Conservation (phyloP, 2,797 vertebrate genomes). For the Hypotaenidia okinawae region DNA sequence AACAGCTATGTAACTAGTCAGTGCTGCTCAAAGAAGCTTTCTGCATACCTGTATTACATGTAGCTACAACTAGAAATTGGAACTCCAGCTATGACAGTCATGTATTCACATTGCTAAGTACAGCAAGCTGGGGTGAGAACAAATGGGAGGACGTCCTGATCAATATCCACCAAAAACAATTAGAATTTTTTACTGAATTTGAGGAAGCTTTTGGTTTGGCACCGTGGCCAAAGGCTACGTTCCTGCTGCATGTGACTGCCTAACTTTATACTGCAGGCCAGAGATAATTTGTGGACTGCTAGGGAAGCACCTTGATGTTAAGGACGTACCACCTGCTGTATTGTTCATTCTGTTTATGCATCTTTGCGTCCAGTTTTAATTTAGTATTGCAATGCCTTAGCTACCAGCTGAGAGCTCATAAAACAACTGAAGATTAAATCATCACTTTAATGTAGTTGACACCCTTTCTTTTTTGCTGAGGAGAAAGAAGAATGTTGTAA, state of each 20-base stretch:
- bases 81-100: background rate
- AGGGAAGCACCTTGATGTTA: slow-evolving; percentile 9
- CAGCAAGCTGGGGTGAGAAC: background rate
- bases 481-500: background rate
- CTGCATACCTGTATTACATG: background rate
- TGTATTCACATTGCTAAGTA: background rate
- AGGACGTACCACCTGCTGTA: slow-evolving; percentile 51
- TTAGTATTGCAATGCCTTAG: slow-evolving; percentile 28
- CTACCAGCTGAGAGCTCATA: slow-evolving; percentile 46
- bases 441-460: background rate
- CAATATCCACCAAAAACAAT: background rate
- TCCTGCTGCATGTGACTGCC: background rate
- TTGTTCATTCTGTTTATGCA: slow-evolving; percentile 46
- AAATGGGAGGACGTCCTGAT: background rate
- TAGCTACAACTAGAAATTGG: background rate
- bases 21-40: background rate
- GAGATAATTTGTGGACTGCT: background rate
- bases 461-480: background rate
- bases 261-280: background rate
- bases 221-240: background rate
- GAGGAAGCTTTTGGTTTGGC: background rate
- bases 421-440: slow-evolving; percentile 43
- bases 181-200: background rate
- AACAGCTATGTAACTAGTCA: background rate
- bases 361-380: slow-evolving; percentile 42